These are phyloP conservation scores for Cataglyphis rosenhaueri DNA, from an alignment of 2,888 invertebrate species.

Conservation along the genomic window DNA sequence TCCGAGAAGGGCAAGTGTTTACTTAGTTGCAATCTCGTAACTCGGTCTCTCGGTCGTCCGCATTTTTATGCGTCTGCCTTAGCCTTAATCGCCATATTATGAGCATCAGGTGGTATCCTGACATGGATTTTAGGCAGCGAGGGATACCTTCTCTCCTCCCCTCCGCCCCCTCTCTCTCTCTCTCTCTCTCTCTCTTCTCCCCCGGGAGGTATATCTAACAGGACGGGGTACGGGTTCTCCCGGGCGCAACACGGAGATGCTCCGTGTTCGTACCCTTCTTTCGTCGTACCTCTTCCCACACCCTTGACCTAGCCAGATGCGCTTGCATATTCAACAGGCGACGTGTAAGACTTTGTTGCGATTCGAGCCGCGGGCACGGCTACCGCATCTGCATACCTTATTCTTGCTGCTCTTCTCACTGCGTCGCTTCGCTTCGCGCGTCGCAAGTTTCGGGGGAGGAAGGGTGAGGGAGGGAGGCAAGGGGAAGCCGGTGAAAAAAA, in stretches of 20 bases:
- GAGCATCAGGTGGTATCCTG: conserved; percentile 52
- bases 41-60: conserved; percentile 73
- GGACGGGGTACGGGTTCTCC: conserved; percentile 29
- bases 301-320: conserved; percentile 70
- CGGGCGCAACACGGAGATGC: neutral
- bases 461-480: neutral
- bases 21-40: conserved; percentile 73
- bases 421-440: conserved; percentile 11
- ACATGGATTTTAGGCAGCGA: conserved; percentile 42
- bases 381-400: conserved; percentile 52
- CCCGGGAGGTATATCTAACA: conserved; percentile 28
- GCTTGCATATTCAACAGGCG: conserved; percentile 69
- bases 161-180: no score
- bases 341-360: conserved; percentile 62
- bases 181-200: neutral
- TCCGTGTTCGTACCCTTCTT: conserved; percentile 3
- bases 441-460: neutral
- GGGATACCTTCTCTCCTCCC: neutral
- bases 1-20: conserved; percentile 68
- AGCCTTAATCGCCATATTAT: conserved; percentile 73
- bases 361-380: conserved; percentile 41
- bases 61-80: conserved; percentile 74
- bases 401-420: conserved; percentile 38
- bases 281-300: conserved; percentile 51
- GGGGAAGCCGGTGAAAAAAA: conserved; percentile 33